Evolutionary conservation across 2,888 invertebrate genomes (phyloP), one percentile per base, ranked within the genome.

Genomic region (Mythimna albipuncta): DNA sequence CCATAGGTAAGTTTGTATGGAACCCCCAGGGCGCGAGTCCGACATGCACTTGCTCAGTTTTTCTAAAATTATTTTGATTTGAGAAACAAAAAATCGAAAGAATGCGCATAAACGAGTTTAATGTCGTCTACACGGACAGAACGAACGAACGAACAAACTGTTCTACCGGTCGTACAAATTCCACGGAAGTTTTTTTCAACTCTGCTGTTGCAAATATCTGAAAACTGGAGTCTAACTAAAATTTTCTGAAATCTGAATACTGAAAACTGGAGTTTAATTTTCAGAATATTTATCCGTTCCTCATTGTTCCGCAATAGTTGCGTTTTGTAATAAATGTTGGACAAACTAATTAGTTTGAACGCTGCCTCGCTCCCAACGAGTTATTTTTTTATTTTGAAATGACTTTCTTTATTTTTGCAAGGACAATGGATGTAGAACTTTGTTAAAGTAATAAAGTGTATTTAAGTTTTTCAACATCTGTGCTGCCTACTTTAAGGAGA

Each of bases 301-400:
- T 61, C 55, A 54, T 73, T 69, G 73, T 73, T 79, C 63, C 52
- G 35, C 55, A 64, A 64, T 63, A 54, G 41, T 69, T 63, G 19
- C 11, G 52, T 63, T 69, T 62, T 64, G 41, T 54, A 77, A 62
- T 73, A 67, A 69, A 77, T 67, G 65, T 62, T 50, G 64, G 13
- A 69, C 69, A 64, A 65, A 82, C 57, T 72, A 79, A 75, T 83
- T 64, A 54, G 52, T 72, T 65, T 26, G 52, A 50, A 59, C 54
- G 38, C 79, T 52, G 54, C 21, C 57, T 68, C 21, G 21, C 21
- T 59, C 13, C 35, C 35, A 72, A 63, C 50, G 61, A 59, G 16
- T 58, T 52, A 35, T 62, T 44, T 16, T 58, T 54, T 32, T 32
- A 38, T 67, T 82, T 82, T 58, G 0, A 65, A 57, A 54, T 44